Conservation (phyloP, 2,888 invertebrate species). For the Amorpha juglandis region DNA sequence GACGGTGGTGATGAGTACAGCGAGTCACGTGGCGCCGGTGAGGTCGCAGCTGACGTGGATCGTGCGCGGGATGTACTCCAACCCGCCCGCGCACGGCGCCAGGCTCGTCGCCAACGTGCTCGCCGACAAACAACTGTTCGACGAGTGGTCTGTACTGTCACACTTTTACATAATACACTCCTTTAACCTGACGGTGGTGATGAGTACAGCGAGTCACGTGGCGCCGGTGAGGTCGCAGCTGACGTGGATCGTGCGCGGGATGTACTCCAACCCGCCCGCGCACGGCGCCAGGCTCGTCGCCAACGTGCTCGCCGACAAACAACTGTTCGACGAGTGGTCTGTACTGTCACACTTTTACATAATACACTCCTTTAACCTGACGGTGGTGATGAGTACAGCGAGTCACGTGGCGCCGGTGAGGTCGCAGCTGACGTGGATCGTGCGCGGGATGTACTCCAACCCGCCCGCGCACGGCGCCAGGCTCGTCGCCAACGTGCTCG, state of each 20-base stretch:
- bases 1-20: slow-evolving; percentile 90
- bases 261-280: slow-evolving; percentile 98
- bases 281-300: slow-evolving; percentile 97
- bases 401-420: slow-evolving; percentile 86
- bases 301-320: slow-evolving; percentile 89
- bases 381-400: slow-evolving; percentile 89
- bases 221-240: slow-evolving; percentile 93
- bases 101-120: slow-evolving; percentile 94
- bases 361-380: too few species aligned
- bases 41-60: slow-evolving; percentile 95
- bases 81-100: slow-evolving; percentile 98
- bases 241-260: slow-evolving; percentile 93
- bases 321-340: slow-evolving; percentile 93
- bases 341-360: slow-evolving; percentile 33
- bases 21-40: slow-evolving; percentile 85
- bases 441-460: slow-evolving; percentile 97
- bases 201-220: slow-evolving; percentile 85
- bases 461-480: slow-evolving; percentile 98
- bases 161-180: background rate
- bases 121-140: slow-evolving; percentile 88
- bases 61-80: slow-evolving; percentile 96
- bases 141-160: slow-evolving; percentile 89
- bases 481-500: slow-evolving; percentile 93
- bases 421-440: slow-evolving; percentile 94
- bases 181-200: too few species aligned